Base-by-base conservation (phyloP, 2,797 vertebrate species). In the Anguilla marmorata region DNA sequence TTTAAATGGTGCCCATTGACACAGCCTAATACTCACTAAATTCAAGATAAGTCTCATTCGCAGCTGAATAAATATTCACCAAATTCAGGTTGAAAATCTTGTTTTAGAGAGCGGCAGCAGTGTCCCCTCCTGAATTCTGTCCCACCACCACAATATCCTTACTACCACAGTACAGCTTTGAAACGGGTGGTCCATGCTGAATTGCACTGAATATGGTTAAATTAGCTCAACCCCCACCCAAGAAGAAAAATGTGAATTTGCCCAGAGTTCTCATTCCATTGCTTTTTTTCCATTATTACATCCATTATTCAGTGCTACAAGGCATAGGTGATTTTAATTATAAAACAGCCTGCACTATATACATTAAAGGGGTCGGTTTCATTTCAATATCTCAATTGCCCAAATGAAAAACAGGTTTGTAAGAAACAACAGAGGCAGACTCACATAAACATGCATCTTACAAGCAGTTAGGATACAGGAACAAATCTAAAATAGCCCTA, bases 401-500 rank as follows among this genome's bases (percentile, higher is more conserved):
- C 63, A 69, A 27, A 69, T 27, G 56, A 69, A 69, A 69, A 69
- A n/a, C 63, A n/a, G 6, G 63, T 69, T 69, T 69, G n/a, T n/a
- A 27, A 69, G 24, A 69, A 69, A 69, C 24, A 69, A 69, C 24
- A 6, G 63, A 69, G 9, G n/a, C 24, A 69, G 63, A 69, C 24
- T 63, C 58, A 6, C n/a, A 7, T 69, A 69, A n/a, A 69, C 24
- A 69, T n/a, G 63, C 63, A 7, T 27, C n/a, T 69, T 27, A 27
- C n/a, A 58, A 58, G 19, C 24, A 69, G 11, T 69, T 27, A n/a
- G 63, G 24, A 69, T n/a, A 24, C 63, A 69, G n/a, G 24, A 69
- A 69, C 63, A 69, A 69, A 69, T 69, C 63, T 69, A 69, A 69
- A 69, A 69, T 69, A 69, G 63, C 63, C 63, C 63, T 27, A 14